phyloP scores from a whole-genome alignment of 2,888 invertebrate species.

The Leptogaster cylindrica region DNA sequence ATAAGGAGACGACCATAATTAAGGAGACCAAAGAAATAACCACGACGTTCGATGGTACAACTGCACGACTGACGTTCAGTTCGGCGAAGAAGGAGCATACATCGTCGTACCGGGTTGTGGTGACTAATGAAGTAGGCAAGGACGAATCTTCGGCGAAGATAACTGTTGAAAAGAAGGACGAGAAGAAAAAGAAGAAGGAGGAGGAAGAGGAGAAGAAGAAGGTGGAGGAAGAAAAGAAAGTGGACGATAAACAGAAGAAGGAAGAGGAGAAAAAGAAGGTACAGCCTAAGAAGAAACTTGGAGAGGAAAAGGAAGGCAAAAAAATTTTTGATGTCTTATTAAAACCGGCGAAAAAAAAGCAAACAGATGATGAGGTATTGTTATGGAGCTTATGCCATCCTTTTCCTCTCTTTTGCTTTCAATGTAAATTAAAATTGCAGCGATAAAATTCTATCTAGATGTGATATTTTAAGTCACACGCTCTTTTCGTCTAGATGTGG shows the following conservation, averaged over 20 bases:
- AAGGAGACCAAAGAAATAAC: constrained; percentile 78
- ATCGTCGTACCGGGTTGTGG: constrained; percentile 83
- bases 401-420: constrained; percentile 51
- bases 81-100: constrained; percentile 77
- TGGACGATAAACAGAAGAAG: constrained; percentile 63
- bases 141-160: constrained; percentile 87
- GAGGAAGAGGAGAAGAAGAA: constrained; percentile 62
- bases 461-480: constrained; percentile 29
- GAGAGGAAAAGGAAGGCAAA: constrained; percentile 61
- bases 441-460: background rate
- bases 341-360: constrained; percentile 50
- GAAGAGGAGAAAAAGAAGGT: constrained; percentile 53
- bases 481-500: constrained; percentile 40
- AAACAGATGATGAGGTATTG: constrained; percentile 50
- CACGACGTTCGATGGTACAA: constrained; percentile 83
- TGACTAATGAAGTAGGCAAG: constrained; percentile 89
- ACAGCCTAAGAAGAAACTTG: constrained; percentile 60
- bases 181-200: constrained; percentile 66
- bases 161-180: constrained; percentile 71
- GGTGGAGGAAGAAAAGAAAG: constrained; percentile 64
- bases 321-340: constrained; percentile 64
- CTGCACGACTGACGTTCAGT: constrained; percentile 78
- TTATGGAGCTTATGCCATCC: constrained; percentile 52
- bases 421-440: background rate
- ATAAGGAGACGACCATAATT: constrained; percentile 79